A percentile compares a stretch with the other conserved stretches of the same genome.
Evolutionary conservation across 2,888 invertebrate genomes (phyloP).

Genomic region (Pantelozetes paolii): DNA sequence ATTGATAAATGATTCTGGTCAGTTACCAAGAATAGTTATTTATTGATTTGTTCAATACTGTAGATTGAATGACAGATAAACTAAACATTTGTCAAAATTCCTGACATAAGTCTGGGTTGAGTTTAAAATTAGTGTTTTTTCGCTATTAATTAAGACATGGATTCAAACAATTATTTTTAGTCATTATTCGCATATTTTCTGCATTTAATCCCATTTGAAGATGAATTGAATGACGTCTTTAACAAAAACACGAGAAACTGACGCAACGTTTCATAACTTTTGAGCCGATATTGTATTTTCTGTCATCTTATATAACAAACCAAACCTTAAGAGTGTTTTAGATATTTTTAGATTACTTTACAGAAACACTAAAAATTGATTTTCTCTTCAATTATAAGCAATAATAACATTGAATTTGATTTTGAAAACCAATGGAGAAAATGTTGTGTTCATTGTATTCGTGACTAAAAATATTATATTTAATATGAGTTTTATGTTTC

Average conservation of each 20-base stretch:
- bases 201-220: not conserved
- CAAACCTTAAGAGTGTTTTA: not conserved
- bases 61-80: too few species aligned
- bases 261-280: not conserved
- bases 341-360: not conserved
- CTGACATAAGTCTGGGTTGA: not conserved
- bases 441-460: not conserved
- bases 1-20: too few species aligned
- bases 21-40: too few species aligned
- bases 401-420: not conserved
- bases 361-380: not conserved
- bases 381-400: not conserved
- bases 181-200: not conserved
- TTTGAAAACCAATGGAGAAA: slow-evolving; percentile 21
- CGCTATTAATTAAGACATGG: too few species aligned
- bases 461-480: slow-evolving; percentile 26
- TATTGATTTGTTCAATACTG: too few species aligned
- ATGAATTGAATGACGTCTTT: slow-evolving; percentile 14
- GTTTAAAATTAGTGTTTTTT: not conserved
- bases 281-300: not conserved
- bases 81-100: too few species aligned
- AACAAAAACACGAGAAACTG: slow-evolving; percentile 19
- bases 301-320: not conserved
- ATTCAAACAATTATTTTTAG: slow-evolving; percentile 27
- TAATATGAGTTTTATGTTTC: not conserved